These are phyloP conservation scores for Dermatophagoides farinae DNA, from an alignment of 1,140 invertebrate genomes.

Conservation along the genomic window DNA sequence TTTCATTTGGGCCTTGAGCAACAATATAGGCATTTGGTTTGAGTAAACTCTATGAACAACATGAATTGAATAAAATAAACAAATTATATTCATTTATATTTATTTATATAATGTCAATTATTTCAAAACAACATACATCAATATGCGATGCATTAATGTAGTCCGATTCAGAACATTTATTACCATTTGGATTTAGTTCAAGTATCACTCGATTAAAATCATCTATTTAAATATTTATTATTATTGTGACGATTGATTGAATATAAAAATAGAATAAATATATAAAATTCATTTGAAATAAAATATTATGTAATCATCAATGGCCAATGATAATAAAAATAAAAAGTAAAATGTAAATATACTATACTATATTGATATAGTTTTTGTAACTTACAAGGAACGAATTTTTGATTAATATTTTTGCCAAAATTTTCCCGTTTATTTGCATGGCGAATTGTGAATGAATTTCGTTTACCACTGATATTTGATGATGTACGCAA, in stretches of 20 bases:
- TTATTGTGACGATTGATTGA: no score
- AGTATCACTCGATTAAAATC: constrained; percentile 89
- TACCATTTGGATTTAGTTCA: constrained; percentile 13
- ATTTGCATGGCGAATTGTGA: neutral
- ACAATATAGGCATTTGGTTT: constrained; percentile 84
- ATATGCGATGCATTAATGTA: constrained; percentile 92
- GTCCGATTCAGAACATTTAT: constrained; percentile 53
- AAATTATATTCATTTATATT: neutral
- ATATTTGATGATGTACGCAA: neutral
- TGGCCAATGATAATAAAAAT: no score
- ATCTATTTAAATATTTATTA: constrained; percentile 2
- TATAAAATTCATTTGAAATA: neutral
- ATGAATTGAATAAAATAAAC: constrained; percentile 7
- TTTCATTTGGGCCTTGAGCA: constrained; percentile 69
- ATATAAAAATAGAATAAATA: neutral
- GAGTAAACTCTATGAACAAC: constrained; percentile 49
- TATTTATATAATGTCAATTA: neutral
- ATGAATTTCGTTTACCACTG: neutral
- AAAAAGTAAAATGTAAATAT: no score
- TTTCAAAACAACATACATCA: constrained; percentile 51
- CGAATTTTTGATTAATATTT: constrained; percentile 3
- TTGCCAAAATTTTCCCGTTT: neutral
- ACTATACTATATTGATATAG: no score
- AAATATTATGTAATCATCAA: neutral
- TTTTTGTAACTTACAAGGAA: constrained; percentile 6